Base-by-base conservation (phyloP, 1,140 invertebrate genomes). In the Megalopta genalis region DNA sequence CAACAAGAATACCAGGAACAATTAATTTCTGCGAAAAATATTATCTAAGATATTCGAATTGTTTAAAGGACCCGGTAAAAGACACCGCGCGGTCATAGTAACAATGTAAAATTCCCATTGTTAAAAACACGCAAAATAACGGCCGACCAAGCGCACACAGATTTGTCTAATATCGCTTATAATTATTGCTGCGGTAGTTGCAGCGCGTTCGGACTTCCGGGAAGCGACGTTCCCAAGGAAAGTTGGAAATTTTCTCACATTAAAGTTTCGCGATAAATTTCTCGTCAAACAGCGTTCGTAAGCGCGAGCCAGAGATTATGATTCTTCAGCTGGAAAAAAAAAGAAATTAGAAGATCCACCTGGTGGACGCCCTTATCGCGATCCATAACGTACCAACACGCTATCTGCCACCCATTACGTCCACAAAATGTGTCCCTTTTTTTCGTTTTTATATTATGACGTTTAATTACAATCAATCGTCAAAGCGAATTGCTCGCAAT, bases 241-340 rank as follows among this genome's bases (percentile, higher is more conserved):
- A 62, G 27, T 62, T 62, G 12, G 23, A 18, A 62, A 62, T 62
- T 62, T 32, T 32, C 14, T 62, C 60, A 25, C 25, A 62, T 62
- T 25, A 62, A 62, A 62, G 60, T 62, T 62, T 62, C 60, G 12
- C 23, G 16, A 62, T 62, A 62, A 62, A 62, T 62, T 16, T 14
- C 25, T 6, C 60, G 25, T 62, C 60, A 62, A 62, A 62, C 32
- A 32, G 18, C 25, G 14, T 32, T 32, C 27, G 4, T 32, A 32
- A 62, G 60, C 23, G 6, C 9, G 18, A 62, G 25, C 10, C 25
- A 0, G 60, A 62, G 23, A 8, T 18, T 62, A 32, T 62, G 25
- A 32, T 27, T 25, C 27, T 6, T 32, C 27, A 14, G 14, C 32
- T 32, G 32, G 32, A 4, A 32, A 14, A 0, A 18, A 18, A 32